These are phyloP conservation scores for Cheumatopsyche charites DNA, from an alignment of 1,140 invertebrate species.

Conservation along the genomic window DNA sequence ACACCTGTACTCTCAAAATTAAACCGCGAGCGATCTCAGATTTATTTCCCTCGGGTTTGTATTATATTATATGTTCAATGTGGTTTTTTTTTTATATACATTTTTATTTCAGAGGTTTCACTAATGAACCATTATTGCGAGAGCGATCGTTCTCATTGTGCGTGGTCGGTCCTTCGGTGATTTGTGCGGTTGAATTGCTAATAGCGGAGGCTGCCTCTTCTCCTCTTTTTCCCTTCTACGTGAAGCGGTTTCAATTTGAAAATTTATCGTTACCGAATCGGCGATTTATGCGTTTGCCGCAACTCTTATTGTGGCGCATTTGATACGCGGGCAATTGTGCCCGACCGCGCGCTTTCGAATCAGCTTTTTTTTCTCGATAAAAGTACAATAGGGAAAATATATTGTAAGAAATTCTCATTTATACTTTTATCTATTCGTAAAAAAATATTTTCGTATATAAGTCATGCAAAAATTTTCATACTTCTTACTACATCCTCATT, in stretches of 20 bases:
- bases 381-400: too few relatives aligned
- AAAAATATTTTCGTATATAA: too few relatives aligned
- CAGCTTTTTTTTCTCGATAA: too few relatives aligned
- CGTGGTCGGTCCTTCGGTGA: slow-evolving; percentile 5
- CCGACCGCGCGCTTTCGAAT: too few relatives aligned
- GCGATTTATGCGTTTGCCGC: too few relatives aligned
- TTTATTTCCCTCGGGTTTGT: slow-evolving; percentile 42
- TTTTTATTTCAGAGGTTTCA: slow-evolving; percentile 14
- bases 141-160: slow-evolving; percentile 22
- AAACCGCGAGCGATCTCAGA: slow-evolving; percentile 39
- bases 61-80: slow-evolving; percentile 33
- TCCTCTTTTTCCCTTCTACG: background rate
- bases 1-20: slow-evolving; percentile 42
- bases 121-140: slow-evolving; percentile 33
- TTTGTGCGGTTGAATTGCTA: slow-evolving; percentile 19
- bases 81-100: slow-evolving; percentile 17
- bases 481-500: too few relatives aligned
- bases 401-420: too few relatives aligned
- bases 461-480: too few relatives aligned
- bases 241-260: background rate
- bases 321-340: too few relatives aligned
- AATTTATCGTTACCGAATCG: slow-evolving; percentile 3
- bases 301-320: too few relatives aligned
- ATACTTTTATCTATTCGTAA: too few relatives aligned
- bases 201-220: background rate